phyloP scores from a whole-genome alignment of 2,888 invertebrate genomes.

The Drosophila diplacantha region DNA sequence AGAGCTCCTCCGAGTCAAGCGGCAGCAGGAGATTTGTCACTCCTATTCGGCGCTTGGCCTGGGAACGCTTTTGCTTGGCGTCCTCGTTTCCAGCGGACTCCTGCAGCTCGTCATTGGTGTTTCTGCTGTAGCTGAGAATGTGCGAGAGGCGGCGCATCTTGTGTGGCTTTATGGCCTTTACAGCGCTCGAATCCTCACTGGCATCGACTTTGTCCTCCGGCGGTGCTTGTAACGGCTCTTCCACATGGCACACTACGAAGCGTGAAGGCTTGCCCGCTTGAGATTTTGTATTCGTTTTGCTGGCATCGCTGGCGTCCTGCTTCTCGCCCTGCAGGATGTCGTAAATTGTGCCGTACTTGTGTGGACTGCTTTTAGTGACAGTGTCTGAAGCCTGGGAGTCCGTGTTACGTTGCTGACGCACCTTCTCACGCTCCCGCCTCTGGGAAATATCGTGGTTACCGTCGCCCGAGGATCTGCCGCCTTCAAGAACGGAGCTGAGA shows the following conservation, averaged over 20 bases:
- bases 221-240: conserved; percentile 53
- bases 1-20: conserved; percentile 76
- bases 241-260: conserved; percentile 77
- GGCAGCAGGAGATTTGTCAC: conserved; percentile 72
- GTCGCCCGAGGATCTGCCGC: conserved; percentile 54
- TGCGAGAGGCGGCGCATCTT: conserved; percentile 77
- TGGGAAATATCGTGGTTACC: conserved; percentile 78
- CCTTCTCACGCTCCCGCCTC: conserved; percentile 60
- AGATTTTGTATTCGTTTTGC: neutral
- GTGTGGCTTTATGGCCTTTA: conserved; percentile 47
- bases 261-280: conserved; percentile 54
- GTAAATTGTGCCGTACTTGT: conserved; percentile 77
- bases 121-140: conserved; percentile 74
- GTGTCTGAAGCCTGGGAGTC: conserved; percentile 7
- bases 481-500: conserved; percentile 74
- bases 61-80: conserved; percentile 47
- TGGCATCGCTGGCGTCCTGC: conserved; percentile 48
- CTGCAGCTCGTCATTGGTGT: conserved; percentile 15
- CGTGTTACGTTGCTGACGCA: conserved; percentile 8
- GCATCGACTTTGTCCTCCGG: conserved; percentile 7
- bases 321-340: conserved; percentile 76
- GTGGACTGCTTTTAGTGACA: conserved; percentile 23
- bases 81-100: conserved; percentile 19
- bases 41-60: conserved; percentile 66
- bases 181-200: neutral